Conservation (phyloP, 1,140 invertebrate species). For the Eciton burchellii region DNA sequence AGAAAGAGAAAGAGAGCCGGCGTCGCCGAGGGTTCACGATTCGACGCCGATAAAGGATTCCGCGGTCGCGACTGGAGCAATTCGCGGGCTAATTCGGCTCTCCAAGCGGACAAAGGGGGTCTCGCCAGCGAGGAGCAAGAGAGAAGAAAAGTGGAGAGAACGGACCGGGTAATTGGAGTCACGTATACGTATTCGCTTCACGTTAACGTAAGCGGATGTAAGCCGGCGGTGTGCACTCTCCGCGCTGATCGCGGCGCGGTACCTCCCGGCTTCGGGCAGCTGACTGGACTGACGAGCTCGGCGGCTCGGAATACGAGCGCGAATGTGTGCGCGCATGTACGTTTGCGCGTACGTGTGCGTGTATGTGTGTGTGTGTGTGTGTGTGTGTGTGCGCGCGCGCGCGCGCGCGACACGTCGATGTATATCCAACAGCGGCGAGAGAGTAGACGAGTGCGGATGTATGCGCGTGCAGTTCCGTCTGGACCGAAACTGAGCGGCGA, state of each 20-base stretch:
- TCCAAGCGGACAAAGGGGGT: no score
- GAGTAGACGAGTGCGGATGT: conserved; percentile 53
- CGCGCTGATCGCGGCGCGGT: conserved; percentile 23
- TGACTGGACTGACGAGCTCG: conserved; percentile 40
- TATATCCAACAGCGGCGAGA: conserved; percentile 53
- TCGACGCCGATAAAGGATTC: not conserved
- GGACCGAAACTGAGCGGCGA: conserved; percentile 82
- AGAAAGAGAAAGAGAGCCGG: not conserved
- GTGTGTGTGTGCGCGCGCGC: not conserved
- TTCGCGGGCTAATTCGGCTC: not conserved
- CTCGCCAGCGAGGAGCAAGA: no score
- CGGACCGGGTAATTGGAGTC: not conserved
- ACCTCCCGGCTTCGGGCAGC: conserved; percentile 24
- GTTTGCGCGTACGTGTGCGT: not conserved
- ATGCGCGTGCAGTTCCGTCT: conserved; percentile 74
- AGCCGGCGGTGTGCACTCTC: conserved; percentile 24
- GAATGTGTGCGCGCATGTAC: not conserved
- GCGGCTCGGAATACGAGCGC: not conserved
- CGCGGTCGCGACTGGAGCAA: not conserved
- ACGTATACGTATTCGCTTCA: not conserved
- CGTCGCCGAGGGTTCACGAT: not conserved
- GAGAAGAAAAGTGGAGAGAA: not conserved
- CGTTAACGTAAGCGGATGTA: conserved; percentile 24
- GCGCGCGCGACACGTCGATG: not conserved
- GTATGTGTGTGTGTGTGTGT: not conserved